These are phyloP conservation scores for Pygoscelis adeliae DNA, from an alignment of 2,113 vertebrate genomes.

Conservation along the genomic window DNA sequence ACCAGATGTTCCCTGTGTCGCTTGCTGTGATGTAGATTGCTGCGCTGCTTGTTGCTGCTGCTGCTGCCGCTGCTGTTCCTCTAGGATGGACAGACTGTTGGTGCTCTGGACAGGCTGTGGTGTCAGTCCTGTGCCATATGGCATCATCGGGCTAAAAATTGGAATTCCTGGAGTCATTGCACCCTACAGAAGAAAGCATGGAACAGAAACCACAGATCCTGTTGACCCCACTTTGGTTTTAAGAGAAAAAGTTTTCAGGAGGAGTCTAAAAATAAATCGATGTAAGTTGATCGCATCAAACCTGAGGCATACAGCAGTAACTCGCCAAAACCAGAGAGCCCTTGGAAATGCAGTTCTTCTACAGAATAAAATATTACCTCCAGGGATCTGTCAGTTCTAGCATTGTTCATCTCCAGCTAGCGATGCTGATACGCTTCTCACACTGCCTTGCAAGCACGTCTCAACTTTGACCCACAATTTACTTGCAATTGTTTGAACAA, in stretches of 20 bases:
- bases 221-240: neutral
- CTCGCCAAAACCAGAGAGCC: neutral
- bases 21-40: conserved; percentile 81
- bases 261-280: neutral
- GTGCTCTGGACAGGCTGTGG: conserved; percentile 94
- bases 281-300: neutral
- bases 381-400: neutral
- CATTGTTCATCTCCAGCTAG: neutral
- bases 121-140: conserved; percentile 93
- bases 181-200: conserved; percentile 72
- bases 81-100: conserved; percentile 90
- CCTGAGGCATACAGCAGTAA: neutral
- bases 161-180: conserved; percentile 94
- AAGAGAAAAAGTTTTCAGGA: neutral
- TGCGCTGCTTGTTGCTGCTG: conserved; percentile 82
- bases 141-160: conserved; percentile 98
- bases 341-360: neutral
- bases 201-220: neutral
- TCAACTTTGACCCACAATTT: neutral
- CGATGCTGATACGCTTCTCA: neutral
- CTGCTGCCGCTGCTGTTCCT: conserved; percentile 93
- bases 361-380: neutral
- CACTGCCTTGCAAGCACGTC: neutral
- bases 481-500: neutral
- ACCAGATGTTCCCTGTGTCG: conserved; percentile 82